Conservation (phyloP, 2,888 invertebrate species). For the Drosophila incognita region DNA sequence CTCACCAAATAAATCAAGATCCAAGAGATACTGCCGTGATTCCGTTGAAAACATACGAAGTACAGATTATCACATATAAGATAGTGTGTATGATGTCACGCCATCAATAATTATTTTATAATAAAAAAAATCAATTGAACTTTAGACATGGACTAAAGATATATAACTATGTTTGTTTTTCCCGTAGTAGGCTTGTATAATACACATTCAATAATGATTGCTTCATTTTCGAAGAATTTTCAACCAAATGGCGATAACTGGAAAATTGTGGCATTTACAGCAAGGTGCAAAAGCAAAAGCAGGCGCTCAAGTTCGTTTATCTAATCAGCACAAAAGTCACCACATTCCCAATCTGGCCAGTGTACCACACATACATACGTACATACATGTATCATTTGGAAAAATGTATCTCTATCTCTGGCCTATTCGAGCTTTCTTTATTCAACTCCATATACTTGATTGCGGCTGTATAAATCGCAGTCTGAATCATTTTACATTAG, state of each 20-base stretch:
- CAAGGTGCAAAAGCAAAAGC: slow-evolving; percentile 57
- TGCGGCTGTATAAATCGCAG: slow-evolving; percentile 2
- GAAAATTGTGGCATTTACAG: slow-evolving; percentile 45
- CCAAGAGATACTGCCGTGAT: slow-evolving; percentile 42
- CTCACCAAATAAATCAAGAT: slow-evolving; percentile 58
- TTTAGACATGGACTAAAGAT: slow-evolving; percentile 51
- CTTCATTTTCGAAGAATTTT: slow-evolving; percentile 72
- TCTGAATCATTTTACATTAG: slow-evolving; percentile 23
- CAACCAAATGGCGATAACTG: slow-evolving; percentile 54
- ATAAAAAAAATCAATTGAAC: slow-evolving; percentile 7
- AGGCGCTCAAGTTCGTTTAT: slow-evolving; percentile 55
- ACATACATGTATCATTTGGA: not conserved
- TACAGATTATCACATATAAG: slow-evolving; percentile 26
- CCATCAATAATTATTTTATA: slow-evolving; percentile 18
- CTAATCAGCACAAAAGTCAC: slow-evolving; percentile 56
- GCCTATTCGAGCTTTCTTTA: not conserved
- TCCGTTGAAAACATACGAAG: slow-evolving; percentile 13
- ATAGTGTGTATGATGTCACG: slow-evolving; percentile 64
- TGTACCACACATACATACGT: slow-evolving; percentile 20
- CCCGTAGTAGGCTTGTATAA: slow-evolving; percentile 61
- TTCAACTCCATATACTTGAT: slow-evolving; percentile 1
- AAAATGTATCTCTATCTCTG: not conserved
- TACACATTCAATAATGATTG: slow-evolving; percentile 59
- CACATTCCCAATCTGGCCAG: slow-evolving; percentile 37
- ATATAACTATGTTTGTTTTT: slow-evolving; percentile 18